Base-by-base conservation (phyloP, 2,797 vertebrate genomes). In the Bradypodion ventrale region DNA sequence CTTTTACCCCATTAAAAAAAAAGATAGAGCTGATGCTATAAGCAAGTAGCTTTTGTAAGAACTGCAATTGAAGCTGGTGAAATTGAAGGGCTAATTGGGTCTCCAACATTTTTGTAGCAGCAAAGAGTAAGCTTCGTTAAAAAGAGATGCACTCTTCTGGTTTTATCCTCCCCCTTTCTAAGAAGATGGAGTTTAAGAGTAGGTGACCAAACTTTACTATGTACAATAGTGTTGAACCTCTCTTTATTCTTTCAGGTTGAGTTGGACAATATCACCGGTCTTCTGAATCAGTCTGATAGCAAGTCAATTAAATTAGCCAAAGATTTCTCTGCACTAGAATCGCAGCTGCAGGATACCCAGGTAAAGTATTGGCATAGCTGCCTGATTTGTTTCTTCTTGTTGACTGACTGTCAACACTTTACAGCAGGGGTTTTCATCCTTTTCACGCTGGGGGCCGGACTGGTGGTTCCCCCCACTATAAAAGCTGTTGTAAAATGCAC, bases 341-440 rank as follows among this genome's bases (percentile, higher is more conserved):
- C 99, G 1, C 98, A 99, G 94, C 96, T 99, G 83, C 98, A 99
- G 94, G 99, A 99, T 80, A 95, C 96, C 2, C 98, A 99, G 98
- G 99, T 99, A 92, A 44, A 87, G 63, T 80, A 78, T 27, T 52
- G 78, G 32, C 52, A 42, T 7, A 1, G 63, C 32, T 49, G 40
- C 16, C 23, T 66, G 7, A 15, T 19, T 63, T 70, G 7, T 65
- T 29, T 27, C 13, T 75, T 62, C n/a, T 32, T 59, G 66, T 23
- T 68, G 25, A 68, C 62, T 44, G 70, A 52, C 59, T 25, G 25
- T 66, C 40, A 32, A 19, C 23, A 29, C 37, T 59, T 62, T 56
- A 15, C 13, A 78, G 76, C n/a, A n/a, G n/a, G n/a, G n/a, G n/a
- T n/a, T n/a, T n/a, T n/a, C n/a, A n/a, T n/a, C n/a, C n/a, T n/a